Conservation (phyloP, 2,888 invertebrate genomes). For the Apotomis betuletana region DNA sequence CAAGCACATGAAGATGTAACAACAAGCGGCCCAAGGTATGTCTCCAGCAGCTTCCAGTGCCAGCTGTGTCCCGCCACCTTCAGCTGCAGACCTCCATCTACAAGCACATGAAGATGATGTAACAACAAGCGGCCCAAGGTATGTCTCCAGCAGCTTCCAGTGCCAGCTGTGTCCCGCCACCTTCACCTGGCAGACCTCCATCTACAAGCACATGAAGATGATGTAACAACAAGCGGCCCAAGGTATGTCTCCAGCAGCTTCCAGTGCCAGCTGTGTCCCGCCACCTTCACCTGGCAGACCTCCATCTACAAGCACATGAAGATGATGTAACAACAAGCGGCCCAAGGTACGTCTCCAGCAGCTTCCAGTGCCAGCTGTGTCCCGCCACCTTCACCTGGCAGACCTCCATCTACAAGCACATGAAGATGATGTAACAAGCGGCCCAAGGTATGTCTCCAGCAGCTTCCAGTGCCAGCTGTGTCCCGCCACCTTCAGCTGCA, state of each 20-base stretch:
- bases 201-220: conserved; percentile 77
- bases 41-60: conserved; percentile 71
- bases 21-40: too few species aligned
- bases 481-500: conserved; percentile 77
- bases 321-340: conserved; percentile 74
- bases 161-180: conserved; percentile 74
- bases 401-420: conserved; percentile 76
- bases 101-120: conserved; percentile 79
- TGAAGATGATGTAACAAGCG: conserved; percentile 76
- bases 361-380: conserved; percentile 70
- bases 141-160: too few species aligned
- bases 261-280: conserved; percentile 71
- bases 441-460: too few species aligned
- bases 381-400: conserved; percentile 78
- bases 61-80: conserved; percentile 74
- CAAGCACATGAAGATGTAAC: too few species aligned
- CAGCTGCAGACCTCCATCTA: conserved; percentile 77
- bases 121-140: conserved; percentile 65
- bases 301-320: conserved; percentile 77
- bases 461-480: conserved; percentile 71
- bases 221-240: conserved; percentile 73
- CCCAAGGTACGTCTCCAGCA: too few species aligned
- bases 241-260: too few species aligned
- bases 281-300: conserved; percentile 78
- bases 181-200: conserved; percentile 77